Base-by-base conservation (phyloP, 1,140 invertebrate genomes). In the Drosophila virilis region DNA sequence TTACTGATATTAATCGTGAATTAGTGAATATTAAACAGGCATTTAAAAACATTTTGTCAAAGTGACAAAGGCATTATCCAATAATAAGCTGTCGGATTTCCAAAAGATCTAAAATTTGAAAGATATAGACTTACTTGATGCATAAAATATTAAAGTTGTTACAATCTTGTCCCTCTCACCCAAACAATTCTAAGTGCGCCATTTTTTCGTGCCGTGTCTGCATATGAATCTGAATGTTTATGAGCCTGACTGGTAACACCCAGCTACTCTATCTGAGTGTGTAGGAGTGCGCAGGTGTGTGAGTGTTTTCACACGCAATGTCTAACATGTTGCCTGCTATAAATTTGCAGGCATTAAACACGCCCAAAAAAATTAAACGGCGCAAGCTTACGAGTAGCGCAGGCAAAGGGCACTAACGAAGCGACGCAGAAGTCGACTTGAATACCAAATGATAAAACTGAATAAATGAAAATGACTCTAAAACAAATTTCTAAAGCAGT, bases 401-500 rank as follows among this genome's bases (percentile, higher is more conserved):
- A 51, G 60, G 37, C 46, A 17, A 66, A 7, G 13, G 32, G 38
- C 51, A 58, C 40, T 40, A 28, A 28, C 46, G 13, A 46, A 51
- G 54, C 42, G 64, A 35, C 33, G 42, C 28, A 68, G 13, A 35
- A 59, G 68, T 45, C 46, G 80, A 45, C 37, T 51, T 42, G 66
- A 62, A 46, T 54, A 40, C 70, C 42, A 65, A 77, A 50, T 75
- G 74, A 81, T 77, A 70, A 48, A 48, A 28, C 59, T 38, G 45
- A 80, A 82, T 80, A 61, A 85, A 78, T 82, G 78, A 78, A 88
- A 83, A 82, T 88, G 82, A 88, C 88, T 88, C 79, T 79, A 54
- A 88, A 85, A 86, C 78, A 78, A 88, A 88, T 88, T 88, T 88
- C 79, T 88, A 83, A 83, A 80, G 79, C 83, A 88, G 83, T 88